These are phyloP conservation scores for Orthosia cruda DNA, from an alignment of 2,888 invertebrate species.

Conservation along the genomic window DNA sequence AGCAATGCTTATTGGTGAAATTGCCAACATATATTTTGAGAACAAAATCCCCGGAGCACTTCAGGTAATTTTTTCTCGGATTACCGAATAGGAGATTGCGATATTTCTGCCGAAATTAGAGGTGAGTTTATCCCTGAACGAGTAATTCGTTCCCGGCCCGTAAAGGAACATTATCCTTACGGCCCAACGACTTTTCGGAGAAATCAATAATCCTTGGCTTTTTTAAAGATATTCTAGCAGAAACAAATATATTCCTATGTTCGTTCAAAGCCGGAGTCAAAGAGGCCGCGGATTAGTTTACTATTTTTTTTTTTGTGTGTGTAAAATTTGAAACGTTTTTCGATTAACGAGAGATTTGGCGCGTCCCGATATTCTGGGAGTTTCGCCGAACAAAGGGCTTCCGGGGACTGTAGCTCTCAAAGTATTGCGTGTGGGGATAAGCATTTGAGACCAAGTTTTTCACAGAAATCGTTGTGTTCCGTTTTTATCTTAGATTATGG, in stretches of 20 bases:
- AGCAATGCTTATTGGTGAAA: slow-evolving; percentile 40
- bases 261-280: slow-evolving; percentile 83
- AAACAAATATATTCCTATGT: slow-evolving; percentile 86
- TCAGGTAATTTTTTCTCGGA: slow-evolving; percentile 85
- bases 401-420: slow-evolving; percentile 83
- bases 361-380: slow-evolving; percentile 82
- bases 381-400: slow-evolving; percentile 86
- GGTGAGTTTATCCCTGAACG: slow-evolving; percentile 89
- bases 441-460: slow-evolving; percentile 81
- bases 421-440: slow-evolving; percentile 83
- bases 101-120: slow-evolving; percentile 86
- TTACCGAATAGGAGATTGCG: slow-evolving; percentile 80
- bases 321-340: slow-evolving; percentile 87
- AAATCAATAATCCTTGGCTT: slow-evolving; percentile 89
- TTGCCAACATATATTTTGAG: slow-evolving; percentile 46
- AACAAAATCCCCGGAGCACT: slow-evolving; percentile 68
- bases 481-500: slow-evolving; percentile 67
- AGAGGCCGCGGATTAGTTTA: slow-evolving; percentile 89
- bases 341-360: slow-evolving; percentile 88
- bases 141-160: slow-evolving; percentile 88
- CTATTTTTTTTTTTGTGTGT: slow-evolving; percentile 84
- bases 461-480: slow-evolving; percentile 76
- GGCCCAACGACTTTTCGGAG: slow-evolving; percentile 86
- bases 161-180: slow-evolving; percentile 88
- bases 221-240: slow-evolving; percentile 85